Percentiles rank a stretch among this genome's conserved stretches.
Evolutionary conservation across 2,888 invertebrate genomes (phyloP).

Genomic region (Machimus atricapillus): DNA sequence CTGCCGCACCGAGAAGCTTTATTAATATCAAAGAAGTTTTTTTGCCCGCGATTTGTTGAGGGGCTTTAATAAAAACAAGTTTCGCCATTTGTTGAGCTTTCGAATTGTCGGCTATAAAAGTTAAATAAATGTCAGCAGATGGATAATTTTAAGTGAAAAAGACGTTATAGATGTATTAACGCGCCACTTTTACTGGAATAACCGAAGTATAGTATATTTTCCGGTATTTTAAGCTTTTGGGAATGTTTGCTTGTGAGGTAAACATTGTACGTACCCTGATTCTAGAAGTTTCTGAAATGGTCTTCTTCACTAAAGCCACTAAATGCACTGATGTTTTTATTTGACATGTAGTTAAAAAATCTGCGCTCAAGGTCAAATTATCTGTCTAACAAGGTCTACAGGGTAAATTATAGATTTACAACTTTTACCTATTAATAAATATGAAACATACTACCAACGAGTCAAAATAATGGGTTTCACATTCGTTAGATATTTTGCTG

Average conservation of each 20-base stretch:
- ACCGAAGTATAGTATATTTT: neutral
- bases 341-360: neutral
- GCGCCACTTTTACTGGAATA: neutral
- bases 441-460: neutral
- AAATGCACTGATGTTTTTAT: neutral
- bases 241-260: neutral
- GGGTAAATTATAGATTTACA: neutral
- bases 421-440: neutral
- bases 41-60: neutral
- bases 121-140: neutral
- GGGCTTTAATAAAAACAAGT: neutral
- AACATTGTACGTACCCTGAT: neutral
- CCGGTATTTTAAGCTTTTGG: neutral
- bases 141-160: neutral
- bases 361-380: neutral
- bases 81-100: neutral
- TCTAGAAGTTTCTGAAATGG: neutral
- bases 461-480: neutral
- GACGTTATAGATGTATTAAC: neutral
- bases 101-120: neutral
- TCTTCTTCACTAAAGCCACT: neutral
- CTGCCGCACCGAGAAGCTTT: neutral
- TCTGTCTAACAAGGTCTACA: neutral
- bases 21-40: neutral
- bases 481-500: neutral